Evolutionary conservation across 2,797 vertebrate species (phyloP).

Genomic region (Notolepis coatsorum): DNA sequence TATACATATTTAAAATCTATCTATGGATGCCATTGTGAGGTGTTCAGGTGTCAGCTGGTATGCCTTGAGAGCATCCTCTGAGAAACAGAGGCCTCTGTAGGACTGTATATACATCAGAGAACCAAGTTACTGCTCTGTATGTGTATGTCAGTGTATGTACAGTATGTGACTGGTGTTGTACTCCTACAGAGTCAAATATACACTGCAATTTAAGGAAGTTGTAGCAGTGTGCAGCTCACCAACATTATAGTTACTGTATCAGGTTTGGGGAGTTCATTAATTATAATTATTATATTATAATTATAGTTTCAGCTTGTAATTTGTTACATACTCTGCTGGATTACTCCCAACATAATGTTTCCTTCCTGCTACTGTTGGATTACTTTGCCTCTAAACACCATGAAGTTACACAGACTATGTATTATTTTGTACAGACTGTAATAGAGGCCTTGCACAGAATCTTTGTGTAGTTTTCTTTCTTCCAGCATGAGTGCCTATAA

Average conservation of each 20-base stretch:
- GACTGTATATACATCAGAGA: conserved; percentile 8
- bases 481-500: no score
- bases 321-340: neutral
- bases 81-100: neutral
- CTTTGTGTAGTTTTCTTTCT: no score
- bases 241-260: no score
- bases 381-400: neutral
- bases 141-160: no score
- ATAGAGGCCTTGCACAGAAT: neutral
- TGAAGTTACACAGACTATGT: neutral
- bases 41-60: conserved; percentile 19
- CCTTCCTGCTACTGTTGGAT: neutral
- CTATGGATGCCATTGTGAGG: conserved; percentile 22
- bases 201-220: no score
- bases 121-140: neutral
- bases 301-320: neutral
- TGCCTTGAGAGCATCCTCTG: conserved; percentile 18
- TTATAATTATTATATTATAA: no score
- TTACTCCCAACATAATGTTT: neutral
- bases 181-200: no score
- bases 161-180: no score
- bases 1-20: conserved; percentile 33
- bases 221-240: no score
- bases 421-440: conserved; percentile 3
- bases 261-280: no score